Base-by-base conservation (phyloP, 2,113 vertebrate species). In the Tyto alba region DNA sequence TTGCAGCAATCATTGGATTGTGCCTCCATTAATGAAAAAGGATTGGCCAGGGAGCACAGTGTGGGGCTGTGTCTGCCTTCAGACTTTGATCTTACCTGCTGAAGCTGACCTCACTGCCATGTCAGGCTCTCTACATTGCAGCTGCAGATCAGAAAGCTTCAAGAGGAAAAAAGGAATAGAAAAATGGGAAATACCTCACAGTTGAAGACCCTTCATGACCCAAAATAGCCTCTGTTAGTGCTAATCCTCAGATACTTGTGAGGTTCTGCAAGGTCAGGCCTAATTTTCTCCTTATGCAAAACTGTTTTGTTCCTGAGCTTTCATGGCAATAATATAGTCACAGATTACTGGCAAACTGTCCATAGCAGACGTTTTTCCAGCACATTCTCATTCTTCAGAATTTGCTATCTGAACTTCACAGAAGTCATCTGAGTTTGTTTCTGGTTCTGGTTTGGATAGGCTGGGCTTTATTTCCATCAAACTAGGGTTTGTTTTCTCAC, bases 11-110 rank as follows among this genome's bases (percentile, higher is more conserved):
- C 62, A 2, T 52, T 80, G 81, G 81, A 34, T 52, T 88, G 66
- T 22, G 23, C n/a, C 41, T 90, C 86, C 60, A 30, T 82, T 95
- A 91, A 95, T 55, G 91, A 95, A 94, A 90, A 89, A 43, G 40
- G 3, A 10, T 45, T 87, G 85, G 34, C 73, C 26, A 0, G 90
- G 68, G 74, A 93, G 77, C 87, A 81, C 80, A 91, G 77, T 85
- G 87, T 94, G 94, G 89, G 71, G 62, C 60, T 95, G 32, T 6
- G 4, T 66, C 60, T 91, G 66, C 69, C 73, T 68, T 26, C 12
- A 4, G 62, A 76, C 96, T 96, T 97, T 96, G 87, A 96, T 96
- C 85, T 96, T 86, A 96, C 89, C 88, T 96, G 74, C 82, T 63
- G 78, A 91, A 79, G 59, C 75, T 90, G 77, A 94, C 92, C 81